Percentiles rank a stretch among this genome's conserved stretches.
Evolutionary conservation across 2,888 invertebrate genomes (phyloP).

Genomic region (Malthinus flaveolus): DNA sequence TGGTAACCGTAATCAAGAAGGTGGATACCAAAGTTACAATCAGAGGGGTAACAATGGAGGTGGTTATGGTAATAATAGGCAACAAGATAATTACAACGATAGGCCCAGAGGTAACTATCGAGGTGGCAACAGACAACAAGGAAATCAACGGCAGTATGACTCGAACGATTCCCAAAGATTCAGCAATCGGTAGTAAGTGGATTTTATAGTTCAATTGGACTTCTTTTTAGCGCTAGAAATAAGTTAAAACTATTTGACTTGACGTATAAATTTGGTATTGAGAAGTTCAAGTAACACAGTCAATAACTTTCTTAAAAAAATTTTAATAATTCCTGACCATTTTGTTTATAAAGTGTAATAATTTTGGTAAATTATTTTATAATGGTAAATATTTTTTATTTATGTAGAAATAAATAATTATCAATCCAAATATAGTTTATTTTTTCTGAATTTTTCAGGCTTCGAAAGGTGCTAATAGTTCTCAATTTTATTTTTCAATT

Average conservation of each 20-base stretch:
- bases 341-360: too few relatives aligned
- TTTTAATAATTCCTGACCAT: too few relatives aligned
- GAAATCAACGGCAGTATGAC: background rate
- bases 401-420: too few relatives aligned
- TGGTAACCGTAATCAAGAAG: background rate
- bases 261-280: too few relatives aligned
- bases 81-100: slow-evolving; percentile 1
- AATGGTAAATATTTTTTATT: too few relatives aligned
- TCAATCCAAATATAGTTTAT: too few relatives aligned
- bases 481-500: too few relatives aligned
- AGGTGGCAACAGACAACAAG: slow-evolving; percentile 7
- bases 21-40: slow-evolving; percentile 1
- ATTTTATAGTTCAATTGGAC: background rate
- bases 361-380: too few relatives aligned
- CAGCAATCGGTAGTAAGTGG: background rate
- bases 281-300: too few relatives aligned
- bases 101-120: slow-evolving; percentile 4
- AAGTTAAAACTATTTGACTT: background rate
- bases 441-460: too few relatives aligned
- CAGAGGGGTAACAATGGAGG: slow-evolving; percentile 7
- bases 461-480: too few relatives aligned
- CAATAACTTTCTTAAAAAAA: too few relatives aligned
- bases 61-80: slow-evolving; percentile 16
- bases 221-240: background rate
- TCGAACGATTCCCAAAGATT: background rate